Base-by-base conservation (phyloP, 2,888 invertebrate species). In the Micoletzkya japonica region DNA sequence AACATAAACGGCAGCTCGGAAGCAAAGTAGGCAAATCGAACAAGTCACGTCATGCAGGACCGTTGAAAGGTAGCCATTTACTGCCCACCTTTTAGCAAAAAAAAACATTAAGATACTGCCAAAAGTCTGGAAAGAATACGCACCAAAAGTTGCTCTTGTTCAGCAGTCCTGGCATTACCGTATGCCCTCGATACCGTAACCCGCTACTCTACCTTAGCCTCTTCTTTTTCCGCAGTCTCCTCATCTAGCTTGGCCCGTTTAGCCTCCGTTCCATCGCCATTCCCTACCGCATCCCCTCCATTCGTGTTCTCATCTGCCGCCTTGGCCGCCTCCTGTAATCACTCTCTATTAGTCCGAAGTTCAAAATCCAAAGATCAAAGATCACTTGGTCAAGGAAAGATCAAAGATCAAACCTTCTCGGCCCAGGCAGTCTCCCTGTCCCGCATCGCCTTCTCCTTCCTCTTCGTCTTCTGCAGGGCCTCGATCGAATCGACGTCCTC, bases 401-500 rank as follows among this genome's bases (percentile, higher is more conserved):
- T 10, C 7, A 10, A 39, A 39, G 7, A 6, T 37, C 60, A 17
- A 39, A 66, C 60, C 58, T 67, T 44, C 36, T 68, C 68, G 4
- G 39, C 68, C 69, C 44, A 36, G 2, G 69, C 70, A 1, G 52
- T 63, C 39, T 72, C 70, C 14, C 72, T 32, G 4, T 59, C 72
- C 49, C 36, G 30, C 68, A 68, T 68, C 26, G 68, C 68, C 58
- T 80, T 80, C 56, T 78, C 76, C 70, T 77, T 78, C 30, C 79
- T 63, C 52, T 80, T 80, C 36, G 76, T 76, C 75, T 77, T 78
- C 78, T 78, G 76, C 50, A 80, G 50, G n/a, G 70, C 50, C 63
- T 80, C 79, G 50, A 80, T 78, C 30, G 76, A 75, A 6, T 74
- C 74, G 58, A 76, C 76, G 72, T 80, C 78, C n/a, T 78, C 78